Evolutionary conservation across 1,140 invertebrate species (phyloP), one percentile per base, ranked within the genome.

Genomic region (Zaprionus ornatus): DNA sequence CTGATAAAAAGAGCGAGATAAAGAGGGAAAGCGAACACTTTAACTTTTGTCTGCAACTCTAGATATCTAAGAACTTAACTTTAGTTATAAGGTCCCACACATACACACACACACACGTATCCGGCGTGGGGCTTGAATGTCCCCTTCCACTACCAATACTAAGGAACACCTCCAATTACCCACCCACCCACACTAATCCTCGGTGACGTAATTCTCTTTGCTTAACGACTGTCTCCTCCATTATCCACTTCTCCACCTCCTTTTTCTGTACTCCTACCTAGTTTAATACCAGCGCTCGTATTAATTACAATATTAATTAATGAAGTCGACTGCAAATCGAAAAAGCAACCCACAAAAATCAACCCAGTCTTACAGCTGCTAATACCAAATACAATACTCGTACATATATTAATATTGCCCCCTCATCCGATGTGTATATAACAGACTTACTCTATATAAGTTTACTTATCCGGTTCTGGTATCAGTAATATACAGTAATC

Each of bases 21-120:
- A 27, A 57, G 65, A 45, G 32, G 56, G 57, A 69, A 74, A 42
- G 82, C 79, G n/a, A 42, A 17, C n/a, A 17, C 82, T 79, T 85
- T 85, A 83, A 85, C 81, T 85, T 77, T 74, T 84, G 79, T 90
- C 82, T 90, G 86, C 86, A 90, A 90, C 82, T 82, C 76, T 90
- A 77, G 21, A 23, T 60, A 48, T 56, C 52, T 88, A 90, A 87
- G 83, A 55, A 83, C 74, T 79, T 80, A 87, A 88, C 84, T 69
- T 52, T 88, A 87, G 70, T 27, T 17, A 3, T 69, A 79, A 86
- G 66, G 55, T 63, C 65, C 42, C 13, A 37, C 13, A 13, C 35
- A 63, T 37, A 64, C 48, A 72, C 35, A 52, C 40, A 56, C 5
- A 68, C 37, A 67, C 60, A 55, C 55, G 35, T 55, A 78, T 60